phyloP scores from a whole-genome alignment of 2,113 vertebrate genomes.

The Pionites leucogaster region DNA sequence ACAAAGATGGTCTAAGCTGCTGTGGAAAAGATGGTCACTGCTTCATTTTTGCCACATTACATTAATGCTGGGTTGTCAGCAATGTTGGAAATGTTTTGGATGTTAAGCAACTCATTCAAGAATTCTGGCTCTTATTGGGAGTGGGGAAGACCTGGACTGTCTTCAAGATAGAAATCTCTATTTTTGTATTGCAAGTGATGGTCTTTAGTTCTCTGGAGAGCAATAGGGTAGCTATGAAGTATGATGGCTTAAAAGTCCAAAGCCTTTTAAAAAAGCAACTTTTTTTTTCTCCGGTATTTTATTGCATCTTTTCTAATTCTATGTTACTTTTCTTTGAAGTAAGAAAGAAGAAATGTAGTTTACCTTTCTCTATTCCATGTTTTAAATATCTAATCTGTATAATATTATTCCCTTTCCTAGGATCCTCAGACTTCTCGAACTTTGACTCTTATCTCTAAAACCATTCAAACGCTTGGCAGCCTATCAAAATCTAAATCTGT shows the following conservation, averaged over 20 bases:
- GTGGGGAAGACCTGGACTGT: background rate
- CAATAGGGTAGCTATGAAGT: background rate
- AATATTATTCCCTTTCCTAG: conserved; percentile 62
- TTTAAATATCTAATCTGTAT: background rate
- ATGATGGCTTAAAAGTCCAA: background rate
- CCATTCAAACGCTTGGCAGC: conserved; percentile 96
- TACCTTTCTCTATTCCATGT: background rate
- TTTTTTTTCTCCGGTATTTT: background rate
- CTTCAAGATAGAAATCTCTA: background rate
- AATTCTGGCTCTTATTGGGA: background rate
- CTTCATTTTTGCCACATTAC: background rate
- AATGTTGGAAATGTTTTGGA: background rate
- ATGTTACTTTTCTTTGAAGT: background rate
- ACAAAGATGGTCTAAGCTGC: background rate
- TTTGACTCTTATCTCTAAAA: conserved; percentile 97
- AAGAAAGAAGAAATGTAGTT: background rate
- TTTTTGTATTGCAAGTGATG: background rate
- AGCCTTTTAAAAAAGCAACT: background rate
- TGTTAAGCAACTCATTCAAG: background rate
- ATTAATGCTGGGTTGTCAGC: background rate
- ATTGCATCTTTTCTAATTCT: background rate
- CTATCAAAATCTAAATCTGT: conserved; percentile 98
- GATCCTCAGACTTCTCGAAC: conserved; percentile 94
- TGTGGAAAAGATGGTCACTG: background rate
- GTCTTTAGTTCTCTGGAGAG: background rate